A percentile compares a stretch with the other conserved stretches of the same genome.
Evolutionary conservation across 2,113 vertebrate species (phyloP).

Genomic region (Morone saxatilis): DNA sequence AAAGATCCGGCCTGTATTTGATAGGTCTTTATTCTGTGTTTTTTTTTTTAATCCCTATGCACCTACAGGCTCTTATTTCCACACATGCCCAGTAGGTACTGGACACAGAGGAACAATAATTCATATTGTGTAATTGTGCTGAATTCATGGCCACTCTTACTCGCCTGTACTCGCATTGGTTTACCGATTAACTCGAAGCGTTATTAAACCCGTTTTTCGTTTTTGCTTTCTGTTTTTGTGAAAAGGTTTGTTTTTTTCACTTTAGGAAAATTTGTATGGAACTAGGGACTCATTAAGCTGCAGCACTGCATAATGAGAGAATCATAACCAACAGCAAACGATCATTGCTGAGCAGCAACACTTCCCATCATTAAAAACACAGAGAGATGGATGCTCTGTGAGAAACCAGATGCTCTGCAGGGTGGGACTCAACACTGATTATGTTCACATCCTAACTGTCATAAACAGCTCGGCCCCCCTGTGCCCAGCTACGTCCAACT

Average conservation of each 20-base stretch:
- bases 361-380: constrained; percentile 80
- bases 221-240: background rate
- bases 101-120: background rate
- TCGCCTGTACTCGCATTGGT: background rate
- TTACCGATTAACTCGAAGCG: background rate
- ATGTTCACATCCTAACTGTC: constrained; percentile 55
- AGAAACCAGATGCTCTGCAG: constrained; percentile 86
- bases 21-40: background rate
- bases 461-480: constrained; percentile 23
- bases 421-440: constrained; percentile 76
- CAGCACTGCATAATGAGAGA: constrained; percentile 80
- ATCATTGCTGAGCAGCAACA: constrained; percentile 76
- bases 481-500: constrained; percentile 21
- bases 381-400: constrained; percentile 81
- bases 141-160: background rate
- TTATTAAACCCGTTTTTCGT: background rate
- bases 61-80: background rate
- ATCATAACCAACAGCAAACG: constrained; percentile 76
- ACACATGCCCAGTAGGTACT: background rate
- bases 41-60: background rate
- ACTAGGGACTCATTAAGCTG: constrained; percentile 72
- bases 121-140: background rate
- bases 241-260: background rate
- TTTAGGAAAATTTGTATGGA: constrained; percentile 59
- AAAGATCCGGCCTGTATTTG: background rate